These are phyloP conservation scores for Probaryconus sp. DNA, from an alignment of 1,140 invertebrate species.

Conservation along the genomic window DNA sequence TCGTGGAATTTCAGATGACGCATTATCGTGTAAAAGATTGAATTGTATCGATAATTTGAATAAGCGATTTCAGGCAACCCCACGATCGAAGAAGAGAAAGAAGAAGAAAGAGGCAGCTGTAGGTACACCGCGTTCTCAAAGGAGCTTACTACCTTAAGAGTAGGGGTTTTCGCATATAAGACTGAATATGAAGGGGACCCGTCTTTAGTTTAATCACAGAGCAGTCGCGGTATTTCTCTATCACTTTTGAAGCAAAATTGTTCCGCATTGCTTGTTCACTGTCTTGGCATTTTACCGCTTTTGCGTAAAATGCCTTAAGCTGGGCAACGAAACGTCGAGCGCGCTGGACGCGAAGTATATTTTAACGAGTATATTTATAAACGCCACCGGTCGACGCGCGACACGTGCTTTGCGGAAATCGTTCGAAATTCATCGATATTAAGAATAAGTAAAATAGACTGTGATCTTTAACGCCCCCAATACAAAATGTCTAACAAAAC, in stretches of 20 bases:
- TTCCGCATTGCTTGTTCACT: constrained; percentile 41
- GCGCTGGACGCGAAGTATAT: constrained; percentile 41
- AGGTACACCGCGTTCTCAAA: constrained; percentile 60
- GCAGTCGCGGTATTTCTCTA: constrained; percentile 49
- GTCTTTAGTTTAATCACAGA: constrained; percentile 65
- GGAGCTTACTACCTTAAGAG: constrained; percentile 63
- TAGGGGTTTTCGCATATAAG: constrained; percentile 76
- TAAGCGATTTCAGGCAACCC: too few relatives aligned
- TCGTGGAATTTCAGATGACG: too few relatives aligned
- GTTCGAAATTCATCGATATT: too few relatives aligned
- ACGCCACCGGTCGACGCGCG: constrained; percentile 29
- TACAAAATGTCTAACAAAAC: too few relatives aligned
- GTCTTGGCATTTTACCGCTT: constrained; percentile 27
- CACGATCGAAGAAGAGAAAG: constrained; percentile 43
- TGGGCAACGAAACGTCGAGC: constrained; percentile 29
- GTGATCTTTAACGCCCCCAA: too few relatives aligned
- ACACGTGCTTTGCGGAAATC: constrained; percentile 24
- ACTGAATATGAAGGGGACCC: constrained; percentile 73
- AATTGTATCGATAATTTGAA: background rate
- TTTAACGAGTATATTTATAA: constrained; percentile 36
- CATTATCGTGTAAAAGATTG: background rate
- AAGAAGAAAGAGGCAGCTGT: constrained; percentile 49
- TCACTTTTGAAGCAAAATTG: constrained; percentile 56
- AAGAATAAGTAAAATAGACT: too few relatives aligned
- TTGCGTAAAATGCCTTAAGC: constrained; percentile 49